A percentile compares a stretch with the other conserved stretches of the same genome.
Evolutionary conservation across 2,888 invertebrate species (phyloP).

Genomic region (Drosophila rubida): DNA sequence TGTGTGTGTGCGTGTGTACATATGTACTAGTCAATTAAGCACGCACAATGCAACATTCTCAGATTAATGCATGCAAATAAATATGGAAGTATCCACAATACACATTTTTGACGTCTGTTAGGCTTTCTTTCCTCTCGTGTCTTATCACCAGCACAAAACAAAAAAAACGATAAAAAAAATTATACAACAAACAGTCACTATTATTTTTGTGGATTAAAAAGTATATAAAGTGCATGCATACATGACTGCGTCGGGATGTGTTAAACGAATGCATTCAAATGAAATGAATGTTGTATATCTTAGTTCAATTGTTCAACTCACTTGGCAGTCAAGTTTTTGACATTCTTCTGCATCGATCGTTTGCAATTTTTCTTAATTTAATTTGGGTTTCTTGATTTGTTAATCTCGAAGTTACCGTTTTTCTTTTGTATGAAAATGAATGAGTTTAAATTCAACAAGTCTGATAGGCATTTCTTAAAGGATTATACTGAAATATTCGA

Average conservation of each 20-base stretch:
- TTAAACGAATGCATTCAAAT: background rate
- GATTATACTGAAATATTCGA: too few relatives aligned
- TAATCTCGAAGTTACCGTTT: background rate
- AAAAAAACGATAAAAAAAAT: too few relatives aligned
- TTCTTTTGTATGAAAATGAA: too few relatives aligned
- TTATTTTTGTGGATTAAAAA: conserved; percentile 10
- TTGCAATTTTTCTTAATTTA: background rate
- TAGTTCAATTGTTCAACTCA: background rate
- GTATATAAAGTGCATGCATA: background rate
- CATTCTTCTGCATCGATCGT: background rate
- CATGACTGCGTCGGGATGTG: background rate
- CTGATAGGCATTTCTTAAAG: too few relatives aligned
- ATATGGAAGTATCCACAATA: conserved; percentile 23
- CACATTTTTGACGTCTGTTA: background rate
- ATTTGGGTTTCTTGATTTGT: background rate
- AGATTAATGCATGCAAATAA: conserved; percentile 18
- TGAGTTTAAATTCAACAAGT: too few relatives aligned
- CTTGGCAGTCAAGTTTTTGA: too few relatives aligned
- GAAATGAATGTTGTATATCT: background rate
- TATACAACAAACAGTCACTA: conserved; percentile 3
- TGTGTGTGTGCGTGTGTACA: background rate
- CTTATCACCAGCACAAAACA: conserved; percentile 14
- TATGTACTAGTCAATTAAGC: conserved; percentile 25
- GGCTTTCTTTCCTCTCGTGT: conserved; percentile 1
- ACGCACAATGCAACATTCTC: conserved; percentile 9